Conservation (phyloP, 2,113 vertebrate genomes). For the Formicarius rufipectus region DNA sequence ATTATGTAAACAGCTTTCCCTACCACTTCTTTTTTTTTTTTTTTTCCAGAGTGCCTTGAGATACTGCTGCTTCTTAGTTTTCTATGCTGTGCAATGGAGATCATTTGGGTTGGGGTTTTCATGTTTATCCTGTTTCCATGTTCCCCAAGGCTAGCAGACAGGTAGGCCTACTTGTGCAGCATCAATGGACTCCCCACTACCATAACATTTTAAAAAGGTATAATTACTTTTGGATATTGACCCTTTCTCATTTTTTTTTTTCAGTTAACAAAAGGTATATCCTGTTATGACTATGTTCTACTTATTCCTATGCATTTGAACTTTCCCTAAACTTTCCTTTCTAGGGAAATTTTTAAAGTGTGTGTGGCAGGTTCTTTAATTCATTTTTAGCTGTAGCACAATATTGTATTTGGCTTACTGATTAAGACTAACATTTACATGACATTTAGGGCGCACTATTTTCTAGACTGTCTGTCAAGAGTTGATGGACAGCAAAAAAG, state of each 20-base stretch:
- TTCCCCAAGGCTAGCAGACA: not conserved
- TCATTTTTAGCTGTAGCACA: slow-evolving; percentile 61
- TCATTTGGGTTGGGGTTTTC: no score
- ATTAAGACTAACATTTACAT: slow-evolving; percentile 62
- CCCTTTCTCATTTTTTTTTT: not conserved
- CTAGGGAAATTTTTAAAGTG: not conserved
- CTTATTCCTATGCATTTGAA: slow-evolving; percentile 15
- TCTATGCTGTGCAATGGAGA: not conserved
- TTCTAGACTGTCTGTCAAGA: slow-evolving; percentile 62
- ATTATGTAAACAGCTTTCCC: not conserved
- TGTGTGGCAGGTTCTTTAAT: slow-evolving; percentile 41
- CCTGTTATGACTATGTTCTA: slow-evolving; percentile 21
- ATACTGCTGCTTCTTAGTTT: not conserved
- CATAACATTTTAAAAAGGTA: not conserved
- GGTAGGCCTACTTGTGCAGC: not conserved
- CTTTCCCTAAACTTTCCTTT: slow-evolving; percentile 58
- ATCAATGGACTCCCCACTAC: not conserved
- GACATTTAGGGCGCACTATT: slow-evolving; percentile 51
- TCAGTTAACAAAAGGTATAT: slow-evolving; percentile 29
- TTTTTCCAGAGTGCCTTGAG: not conserved
- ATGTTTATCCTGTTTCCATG: not conserved
- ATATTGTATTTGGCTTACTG: slow-evolving; percentile 67
- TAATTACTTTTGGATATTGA: not conserved
- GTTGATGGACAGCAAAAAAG: slow-evolving; percentile 42
- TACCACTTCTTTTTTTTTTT: not conserved